Evolutionary conservation across 2,113 vertebrate genomes (phyloP).

Genomic region (Zosterops hypoxanthus): DNA sequence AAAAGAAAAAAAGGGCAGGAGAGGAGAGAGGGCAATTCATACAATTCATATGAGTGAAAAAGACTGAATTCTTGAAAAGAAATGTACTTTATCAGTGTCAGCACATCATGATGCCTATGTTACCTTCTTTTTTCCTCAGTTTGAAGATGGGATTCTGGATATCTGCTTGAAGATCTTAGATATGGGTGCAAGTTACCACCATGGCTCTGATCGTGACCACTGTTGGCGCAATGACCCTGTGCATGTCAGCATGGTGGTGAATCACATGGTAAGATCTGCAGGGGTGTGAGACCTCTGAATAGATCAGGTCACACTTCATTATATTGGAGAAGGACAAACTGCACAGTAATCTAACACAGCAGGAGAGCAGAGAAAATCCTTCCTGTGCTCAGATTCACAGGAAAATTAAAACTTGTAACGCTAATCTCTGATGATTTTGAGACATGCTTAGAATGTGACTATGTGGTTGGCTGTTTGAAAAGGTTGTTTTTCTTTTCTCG

Average conservation of each 20-base stretch:
- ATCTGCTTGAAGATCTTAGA: conserved; percentile 62
- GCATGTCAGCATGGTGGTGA: conserved; percentile 60
- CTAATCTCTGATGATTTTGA: not conserved
- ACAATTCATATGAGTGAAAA: not conserved
- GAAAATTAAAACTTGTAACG: not conserved
- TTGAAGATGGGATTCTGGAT: conserved; percentile 65
- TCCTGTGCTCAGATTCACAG: not conserved
- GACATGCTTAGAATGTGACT: not conserved
- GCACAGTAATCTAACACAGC: not conserved
- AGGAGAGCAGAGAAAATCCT: not conserved
- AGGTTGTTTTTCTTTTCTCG: not conserved
- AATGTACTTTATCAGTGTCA: not conserved
- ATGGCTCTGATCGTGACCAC: conserved; percentile 25
- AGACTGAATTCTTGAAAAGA: not conserved
- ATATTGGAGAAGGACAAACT: not conserved
- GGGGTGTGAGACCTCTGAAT: not conserved
- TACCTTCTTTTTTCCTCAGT: not conserved
- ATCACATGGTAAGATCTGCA: conserved; percentile 48
- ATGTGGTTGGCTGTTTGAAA: not conserved
- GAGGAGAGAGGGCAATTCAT: not conserved
- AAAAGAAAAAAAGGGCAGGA: not conserved
- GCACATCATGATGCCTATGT: not conserved
- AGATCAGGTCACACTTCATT: not conserved
- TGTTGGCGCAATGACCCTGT: conserved; percentile 57
- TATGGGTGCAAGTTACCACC: conserved; percentile 52